Percentiles rank a stretch among this genome's conserved stretches.
Conservation (phyloP, 1,140 invertebrate species). For the Ostrea edulis region DNA sequence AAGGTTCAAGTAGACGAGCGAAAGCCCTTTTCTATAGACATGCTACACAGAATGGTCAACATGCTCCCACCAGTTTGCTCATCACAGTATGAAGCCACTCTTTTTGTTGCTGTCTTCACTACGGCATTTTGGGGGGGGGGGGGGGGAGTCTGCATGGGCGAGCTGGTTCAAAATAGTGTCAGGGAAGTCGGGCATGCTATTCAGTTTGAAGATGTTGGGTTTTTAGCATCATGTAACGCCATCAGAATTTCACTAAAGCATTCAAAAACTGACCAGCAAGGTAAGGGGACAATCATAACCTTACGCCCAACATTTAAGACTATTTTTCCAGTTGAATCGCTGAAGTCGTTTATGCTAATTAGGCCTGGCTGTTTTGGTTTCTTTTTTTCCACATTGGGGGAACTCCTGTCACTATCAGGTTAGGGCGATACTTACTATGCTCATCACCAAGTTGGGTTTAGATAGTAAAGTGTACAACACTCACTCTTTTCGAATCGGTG, state of each 20-base stretch:
- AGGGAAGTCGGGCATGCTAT: neutral
- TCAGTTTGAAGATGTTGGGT: neutral
- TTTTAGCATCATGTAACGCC: neutral
- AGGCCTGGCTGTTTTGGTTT: neutral
- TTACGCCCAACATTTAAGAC: neutral
- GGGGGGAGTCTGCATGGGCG: conserved; percentile 41
- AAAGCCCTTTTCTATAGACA: neutral
- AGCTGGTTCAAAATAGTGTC: neutral
- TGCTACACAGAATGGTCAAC: conserved; percentile 7
- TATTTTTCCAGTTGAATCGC: neutral
- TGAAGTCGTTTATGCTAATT: neutral
- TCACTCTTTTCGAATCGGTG: neutral
- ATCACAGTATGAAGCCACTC: conserved; percentile 10
- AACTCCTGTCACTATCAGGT: neutral
- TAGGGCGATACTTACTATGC: neutral
- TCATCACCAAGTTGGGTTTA: neutral
- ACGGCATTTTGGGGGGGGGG: conserved; percentile 30
- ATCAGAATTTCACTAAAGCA: neutral
- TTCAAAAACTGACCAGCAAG: conserved; percentile 13
- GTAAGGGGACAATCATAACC: neutral
- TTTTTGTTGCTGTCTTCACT: conserved; percentile 30
- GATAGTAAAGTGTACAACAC: neutral
- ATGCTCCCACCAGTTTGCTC: neutral
- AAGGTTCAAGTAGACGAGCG: neutral
- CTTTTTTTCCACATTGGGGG: no score